Base-by-base conservation (phyloP, 2,888 invertebrate species). In the Xestia c-nigrum region DNA sequence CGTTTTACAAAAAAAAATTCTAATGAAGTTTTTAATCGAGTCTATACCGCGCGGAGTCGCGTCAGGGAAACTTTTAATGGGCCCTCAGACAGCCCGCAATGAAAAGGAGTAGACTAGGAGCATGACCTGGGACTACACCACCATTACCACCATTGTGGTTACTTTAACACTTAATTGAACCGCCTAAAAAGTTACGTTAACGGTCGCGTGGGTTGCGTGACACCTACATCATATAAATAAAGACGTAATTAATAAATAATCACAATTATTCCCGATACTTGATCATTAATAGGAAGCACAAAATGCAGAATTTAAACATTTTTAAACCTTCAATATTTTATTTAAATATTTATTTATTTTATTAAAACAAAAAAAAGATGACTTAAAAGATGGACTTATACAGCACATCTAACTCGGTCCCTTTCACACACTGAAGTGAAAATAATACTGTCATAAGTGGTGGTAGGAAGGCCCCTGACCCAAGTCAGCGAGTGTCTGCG, bases 11-110 rank as follows among this genome's bases (percentile, higher is more conserved):
- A 52, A 38, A 91, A 92, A 89, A 85, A 80, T 76, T 83, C 73
- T 90, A 90, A 91, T 87, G 87, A 91, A 92, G 89, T 90, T 89
- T 82, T 87, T 91, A 91, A 90, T 90, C 85, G 85, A 88, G 86
- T 89, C 84, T 66, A 76, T 66, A 64, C 66, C 59, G n/a, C n/a
- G n/a, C n/a, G 21, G 31, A 61, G 64, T 55, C 70, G 85, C 76
- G 61, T 31, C 43, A 55, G 85, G 77, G 80, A 90, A 94, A 93
- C 88, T 94, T 93, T 93, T 93, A 94, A 94, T 94, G 90, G 90
- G 72, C 70, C 57, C 72, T 67, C 83, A 86, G 85, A 88, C 74
- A 76, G 82, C 70, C 40, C n/a, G 68, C 72, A 69, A 63, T 40
- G 67, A 73, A 71, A 76, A 80, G 64, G 55, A 77, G 59, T 43